A percentile compares a stretch with the other conserved stretches of the same genome.
These are phyloP conservation scores for Anas bahamensis DNA, from an alignment of 2,797 vertebrate genomes.

Conservation along the genomic window DNA sequence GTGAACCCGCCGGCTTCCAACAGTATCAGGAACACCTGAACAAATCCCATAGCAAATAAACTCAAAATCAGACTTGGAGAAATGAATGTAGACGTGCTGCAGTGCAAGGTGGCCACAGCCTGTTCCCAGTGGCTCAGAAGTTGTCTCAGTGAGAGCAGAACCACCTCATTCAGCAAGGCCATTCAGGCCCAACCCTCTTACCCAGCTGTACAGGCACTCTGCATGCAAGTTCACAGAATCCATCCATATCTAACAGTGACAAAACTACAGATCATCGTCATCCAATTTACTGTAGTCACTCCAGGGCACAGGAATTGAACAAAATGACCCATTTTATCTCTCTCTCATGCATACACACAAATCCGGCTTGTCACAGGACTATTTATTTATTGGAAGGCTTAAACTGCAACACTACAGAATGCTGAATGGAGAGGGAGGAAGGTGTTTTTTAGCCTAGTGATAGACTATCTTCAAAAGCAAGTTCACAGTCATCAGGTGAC, in stretches of 20 bases:
- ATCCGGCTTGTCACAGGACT: neutral
- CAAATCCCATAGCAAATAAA: neutral
- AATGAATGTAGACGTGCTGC: neutral
- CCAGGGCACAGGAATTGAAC: neutral
- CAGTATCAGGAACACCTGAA: neutral
- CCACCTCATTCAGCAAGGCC: neutral
- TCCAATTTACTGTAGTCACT: neutral
- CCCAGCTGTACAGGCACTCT: rapidly evolving
- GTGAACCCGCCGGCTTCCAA: neutral
- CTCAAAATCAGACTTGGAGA: neutral
- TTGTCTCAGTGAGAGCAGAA: neutral
- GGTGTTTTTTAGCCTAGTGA: neutral
- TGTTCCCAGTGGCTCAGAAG: neutral
- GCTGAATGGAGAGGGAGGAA: neutral
- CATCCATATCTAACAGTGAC: neutral
- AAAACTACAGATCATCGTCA: neutral
- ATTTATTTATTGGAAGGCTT: neutral
- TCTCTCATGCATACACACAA: neutral
- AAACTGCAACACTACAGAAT: neutral
- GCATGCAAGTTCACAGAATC: neutral
- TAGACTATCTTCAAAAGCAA: neutral
- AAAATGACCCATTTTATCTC: neutral
- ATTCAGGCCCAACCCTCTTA: neutral
- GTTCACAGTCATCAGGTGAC: neutral
- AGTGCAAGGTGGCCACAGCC: too few relatives aligned